These are phyloP conservation scores for Labroides dimidiatus DNA, from an alignment of 2,797 vertebrate species.

Conservation along the genomic window DNA sequence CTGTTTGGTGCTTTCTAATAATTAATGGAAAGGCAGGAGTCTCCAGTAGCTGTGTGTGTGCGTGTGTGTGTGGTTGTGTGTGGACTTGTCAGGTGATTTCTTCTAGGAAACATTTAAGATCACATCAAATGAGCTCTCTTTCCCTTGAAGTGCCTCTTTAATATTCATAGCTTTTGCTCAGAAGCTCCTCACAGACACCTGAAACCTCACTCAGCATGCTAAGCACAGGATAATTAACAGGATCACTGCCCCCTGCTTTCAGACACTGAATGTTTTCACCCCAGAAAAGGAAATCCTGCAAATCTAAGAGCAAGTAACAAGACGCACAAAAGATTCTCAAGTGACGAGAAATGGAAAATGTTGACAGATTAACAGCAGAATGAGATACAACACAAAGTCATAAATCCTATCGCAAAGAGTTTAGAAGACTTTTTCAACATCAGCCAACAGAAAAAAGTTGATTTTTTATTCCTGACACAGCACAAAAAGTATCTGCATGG, in stretches of 20 bases:
- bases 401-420: slow-evolving; percentile 4
- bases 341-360: slow-evolving; percentile 7
- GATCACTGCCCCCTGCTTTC: slow-evolving; percentile 15
- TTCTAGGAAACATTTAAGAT: slow-evolving; percentile 5
- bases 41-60: neutral
- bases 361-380: slow-evolving; percentile 11
- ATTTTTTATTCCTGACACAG: neutral
- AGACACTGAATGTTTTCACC: slow-evolving; percentile 9
- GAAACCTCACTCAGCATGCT: slow-evolving; percentile 13
- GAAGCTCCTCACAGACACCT: slow-evolving; percentile 9
- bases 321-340: slow-evolving; percentile 24
- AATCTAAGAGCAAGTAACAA: slow-evolving; percentile 24
- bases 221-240: slow-evolving; percentile 15
- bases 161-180: slow-evolving; percentile 1
- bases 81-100: neutral
- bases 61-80: too few relatives aligned
- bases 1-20: slow-evolving; percentile 23
- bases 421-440: neutral
- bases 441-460: neutral
- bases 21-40: slow-evolving; percentile 14
- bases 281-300: slow-evolving; percentile 11
- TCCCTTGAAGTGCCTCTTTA: slow-evolving; percentile 18
- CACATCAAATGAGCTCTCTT: neutral
- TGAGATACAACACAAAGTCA: slow-evolving; percentile 10
- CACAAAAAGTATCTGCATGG: too few relatives aligned